Conservation (phyloP, 2,797 vertebrate genomes). For the Masticophis lateralis region DNA sequence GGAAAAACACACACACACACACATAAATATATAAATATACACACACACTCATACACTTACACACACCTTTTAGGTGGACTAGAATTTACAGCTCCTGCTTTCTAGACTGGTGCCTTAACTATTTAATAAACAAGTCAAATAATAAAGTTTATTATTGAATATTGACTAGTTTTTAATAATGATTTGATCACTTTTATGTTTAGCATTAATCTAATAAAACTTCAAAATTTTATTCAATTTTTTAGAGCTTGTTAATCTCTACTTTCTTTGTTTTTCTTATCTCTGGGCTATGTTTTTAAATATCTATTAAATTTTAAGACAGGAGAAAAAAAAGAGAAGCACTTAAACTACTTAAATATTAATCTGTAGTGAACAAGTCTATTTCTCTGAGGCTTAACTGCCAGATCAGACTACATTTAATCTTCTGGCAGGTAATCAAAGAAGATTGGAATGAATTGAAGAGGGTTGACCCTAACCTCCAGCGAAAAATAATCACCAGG, state of each 20-base stretch:
- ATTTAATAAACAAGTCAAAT: too few relatives aligned
- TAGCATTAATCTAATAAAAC: not conserved
- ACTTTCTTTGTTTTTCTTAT: not conserved
- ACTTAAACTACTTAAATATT: slow-evolving; percentile 32
- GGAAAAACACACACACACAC: too few relatives aligned
- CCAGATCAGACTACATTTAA: slow-evolving; percentile 12
- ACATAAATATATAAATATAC: too few relatives aligned
- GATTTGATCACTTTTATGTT: not conserved
- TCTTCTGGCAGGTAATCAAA: not conserved
- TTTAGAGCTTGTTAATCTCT: not conserved
- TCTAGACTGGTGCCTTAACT: not conserved
- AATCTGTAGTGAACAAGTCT: not conserved
- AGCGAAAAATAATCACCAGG: not conserved
- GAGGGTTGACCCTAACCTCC: not conserved
- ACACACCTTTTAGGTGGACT: not conserved
- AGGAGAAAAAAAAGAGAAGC: not conserved
- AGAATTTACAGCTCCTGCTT: not conserved
- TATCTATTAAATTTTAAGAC: not conserved
- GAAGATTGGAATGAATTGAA: not conserved
- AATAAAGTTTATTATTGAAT: not conserved
- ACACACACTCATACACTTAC: too few relatives aligned
- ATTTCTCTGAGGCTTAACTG: slow-evolving; percentile 2
- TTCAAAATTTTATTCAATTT: not conserved
- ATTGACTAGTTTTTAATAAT: not conserved
- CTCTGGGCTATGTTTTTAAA: not conserved